phyloP scores from a whole-genome alignment of 2,797 vertebrate species.

The Sebastes diploproa region DNA sequence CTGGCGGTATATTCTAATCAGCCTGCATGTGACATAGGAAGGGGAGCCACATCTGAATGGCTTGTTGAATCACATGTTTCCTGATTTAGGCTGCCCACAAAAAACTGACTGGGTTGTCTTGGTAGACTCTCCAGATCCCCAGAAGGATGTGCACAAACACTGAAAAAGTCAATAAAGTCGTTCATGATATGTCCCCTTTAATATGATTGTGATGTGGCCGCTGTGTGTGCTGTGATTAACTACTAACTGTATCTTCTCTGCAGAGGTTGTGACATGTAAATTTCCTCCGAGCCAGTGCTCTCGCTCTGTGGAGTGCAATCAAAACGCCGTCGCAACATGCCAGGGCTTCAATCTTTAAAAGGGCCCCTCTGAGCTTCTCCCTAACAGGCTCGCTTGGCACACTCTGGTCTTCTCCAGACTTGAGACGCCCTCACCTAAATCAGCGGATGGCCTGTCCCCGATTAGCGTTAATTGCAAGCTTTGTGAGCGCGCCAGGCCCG shows the following conservation, averaged over 20 bases:
- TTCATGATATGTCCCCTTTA: too few relatives aligned
- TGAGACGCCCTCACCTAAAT: slow-evolving; percentile 63
- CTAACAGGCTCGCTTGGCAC: slow-evolving; percentile 59
- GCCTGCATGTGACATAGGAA: too few relatives aligned
- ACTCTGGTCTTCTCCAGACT: slow-evolving; percentile 54
- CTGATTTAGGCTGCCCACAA: too few relatives aligned
- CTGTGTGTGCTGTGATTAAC: background rate
- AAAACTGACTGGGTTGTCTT: too few relatives aligned
- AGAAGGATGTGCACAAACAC: too few relatives aligned
- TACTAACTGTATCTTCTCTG: slow-evolving; percentile 3
- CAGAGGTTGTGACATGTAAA: slow-evolving; percentile 27
- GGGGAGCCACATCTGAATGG: too few relatives aligned
- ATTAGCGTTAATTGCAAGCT: slow-evolving; percentile 66
- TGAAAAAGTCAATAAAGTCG: too few relatives aligned
- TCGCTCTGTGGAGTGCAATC: slow-evolving; percentile 21
- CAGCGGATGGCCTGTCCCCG: slow-evolving; percentile 52
- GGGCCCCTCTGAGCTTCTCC: slow-evolving; percentile 38
- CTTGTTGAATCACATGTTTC: too few relatives aligned
- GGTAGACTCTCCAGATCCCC: rapidly evolving
- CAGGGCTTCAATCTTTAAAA: slow-evolving; percentile 54
- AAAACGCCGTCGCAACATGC: slow-evolving; percentile 28
- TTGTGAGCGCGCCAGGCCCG: slow-evolving; percentile 63
- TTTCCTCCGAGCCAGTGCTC: background rate
- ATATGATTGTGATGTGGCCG: background rate
- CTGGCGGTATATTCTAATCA: too few relatives aligned